phyloP scores from a whole-genome alignment of 2,113 vertebrate species.

The Osmerus eperlanus region DNA sequence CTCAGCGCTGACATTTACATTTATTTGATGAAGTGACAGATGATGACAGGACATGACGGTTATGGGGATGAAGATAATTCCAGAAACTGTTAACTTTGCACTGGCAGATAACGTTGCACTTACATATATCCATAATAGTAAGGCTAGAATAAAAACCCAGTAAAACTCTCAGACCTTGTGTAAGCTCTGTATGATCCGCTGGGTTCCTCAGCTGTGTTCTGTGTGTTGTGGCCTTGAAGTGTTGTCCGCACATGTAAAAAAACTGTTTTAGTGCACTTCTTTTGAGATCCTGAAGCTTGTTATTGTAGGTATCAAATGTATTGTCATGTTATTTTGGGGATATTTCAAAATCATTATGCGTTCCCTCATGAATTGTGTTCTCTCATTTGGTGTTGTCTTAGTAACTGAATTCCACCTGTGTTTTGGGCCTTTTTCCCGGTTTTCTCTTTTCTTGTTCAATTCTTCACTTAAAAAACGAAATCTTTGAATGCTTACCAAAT shows the following conservation, averaged over 20 bases:
- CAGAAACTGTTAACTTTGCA: constrained; percentile 73
- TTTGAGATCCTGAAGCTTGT: too few species aligned
- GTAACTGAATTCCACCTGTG: constrained; percentile 48
- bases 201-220: too few species aligned
- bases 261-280: too few species aligned
- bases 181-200: too few species aligned
- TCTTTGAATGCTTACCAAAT: not conserved
- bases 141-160: too few species aligned
- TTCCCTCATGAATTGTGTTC: too few species aligned
- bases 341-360: not conserved
- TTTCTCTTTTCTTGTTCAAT: not conserved
- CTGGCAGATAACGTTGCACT: constrained; percentile 59
- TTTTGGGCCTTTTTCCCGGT: not conserved
- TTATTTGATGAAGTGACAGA: constrained; percentile 29
- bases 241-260: too few species aligned
- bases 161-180: too few species aligned
- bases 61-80: constrained; percentile 22
- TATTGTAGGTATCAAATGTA: not conserved
- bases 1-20: not conserved
- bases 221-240: too few species aligned
- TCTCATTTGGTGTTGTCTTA: constrained; percentile 1
- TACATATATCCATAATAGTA: too few species aligned
- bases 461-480: not conserved
- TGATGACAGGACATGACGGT: constrained; percentile 9
- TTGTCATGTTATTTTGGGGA: not conserved